These are phyloP conservation scores for Tychaedon coryphoeus DNA, from an alignment of 2,113 vertebrate genomes.

Conservation along the genomic window DNA sequence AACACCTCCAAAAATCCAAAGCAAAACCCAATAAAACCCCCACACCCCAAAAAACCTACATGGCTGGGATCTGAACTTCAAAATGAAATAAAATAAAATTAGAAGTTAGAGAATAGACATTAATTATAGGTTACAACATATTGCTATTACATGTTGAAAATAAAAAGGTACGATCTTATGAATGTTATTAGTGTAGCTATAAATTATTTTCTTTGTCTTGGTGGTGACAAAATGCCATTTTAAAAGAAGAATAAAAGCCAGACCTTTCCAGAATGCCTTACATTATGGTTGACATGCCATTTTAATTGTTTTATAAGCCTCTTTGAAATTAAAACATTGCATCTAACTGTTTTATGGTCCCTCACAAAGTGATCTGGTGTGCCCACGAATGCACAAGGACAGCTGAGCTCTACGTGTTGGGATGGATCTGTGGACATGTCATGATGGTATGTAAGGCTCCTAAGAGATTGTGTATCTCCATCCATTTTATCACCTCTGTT, in stretches of 20 bases:
- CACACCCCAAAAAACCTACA: rapidly evolving
- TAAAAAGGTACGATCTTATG: background rate
- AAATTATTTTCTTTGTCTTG: background rate
- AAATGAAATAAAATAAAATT: background rate
- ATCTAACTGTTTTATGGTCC: background rate
- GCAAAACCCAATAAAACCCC: background rate
- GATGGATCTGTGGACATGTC: background rate
- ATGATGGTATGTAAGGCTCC: rapidly evolving
- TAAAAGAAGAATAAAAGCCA: background rate
- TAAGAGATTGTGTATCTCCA: background rate
- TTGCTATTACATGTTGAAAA: background rate
- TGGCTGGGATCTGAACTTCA: rapidly evolving
- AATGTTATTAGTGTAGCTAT: background rate
- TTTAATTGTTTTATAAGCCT: background rate
- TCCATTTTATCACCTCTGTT: background rate
- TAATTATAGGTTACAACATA: background rate
- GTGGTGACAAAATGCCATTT: rapidly evolving
- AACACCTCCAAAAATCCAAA: background rate
- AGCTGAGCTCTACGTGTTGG: background rate
- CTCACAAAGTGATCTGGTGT: background rate
- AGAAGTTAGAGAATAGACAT: background rate
- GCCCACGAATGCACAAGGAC: background rate
- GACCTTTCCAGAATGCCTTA: background rate
- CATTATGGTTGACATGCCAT: background rate
- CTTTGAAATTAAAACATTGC: background rate